Conservation (phyloP, 2,797 vertebrate genomes). For the Anisognathus igniventris region DNA sequence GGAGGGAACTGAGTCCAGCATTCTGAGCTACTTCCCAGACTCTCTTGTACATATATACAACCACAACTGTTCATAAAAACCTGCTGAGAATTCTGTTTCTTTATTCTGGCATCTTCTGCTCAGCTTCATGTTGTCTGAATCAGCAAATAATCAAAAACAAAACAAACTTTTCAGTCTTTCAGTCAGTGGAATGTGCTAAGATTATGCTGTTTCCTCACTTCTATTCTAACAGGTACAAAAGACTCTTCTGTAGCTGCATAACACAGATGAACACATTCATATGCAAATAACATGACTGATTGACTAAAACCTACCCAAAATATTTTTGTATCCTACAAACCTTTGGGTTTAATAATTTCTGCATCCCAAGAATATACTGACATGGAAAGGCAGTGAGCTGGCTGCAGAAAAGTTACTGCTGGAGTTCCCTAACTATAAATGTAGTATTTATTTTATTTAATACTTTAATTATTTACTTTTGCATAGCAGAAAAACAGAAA, state of each 20-base stretch:
- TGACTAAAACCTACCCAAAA: not conserved
- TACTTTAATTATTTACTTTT: not conserved
- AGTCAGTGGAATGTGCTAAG: not conserved
- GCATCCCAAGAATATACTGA: not conserved
- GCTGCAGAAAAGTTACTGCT: not conserved
- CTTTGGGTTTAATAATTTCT: not conserved
- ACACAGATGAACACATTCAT: not conserved
- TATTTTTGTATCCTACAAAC: not conserved
- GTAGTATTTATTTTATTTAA: not conserved
- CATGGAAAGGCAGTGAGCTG: not conserved
- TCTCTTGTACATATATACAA: not conserved
- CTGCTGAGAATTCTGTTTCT: not conserved
- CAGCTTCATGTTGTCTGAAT: not conserved
- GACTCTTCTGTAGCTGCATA: not conserved
- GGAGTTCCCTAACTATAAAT: not conserved
- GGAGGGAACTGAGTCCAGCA: not conserved
- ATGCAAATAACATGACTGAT: not conserved
- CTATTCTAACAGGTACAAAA: constrained; percentile 24
- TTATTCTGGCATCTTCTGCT: constrained; percentile 6
- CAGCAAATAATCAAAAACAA: constrained; percentile 18
- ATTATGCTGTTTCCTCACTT: not conserved
- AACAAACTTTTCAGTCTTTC: not conserved
- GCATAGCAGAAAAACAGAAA: not conserved
- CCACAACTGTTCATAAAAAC: not conserved
- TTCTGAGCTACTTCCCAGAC: not conserved